These are phyloP conservation scores for Acanthacorydalis orientalis DNA, from an alignment of 2,888 invertebrate species.

Conservation along the genomic window DNA sequence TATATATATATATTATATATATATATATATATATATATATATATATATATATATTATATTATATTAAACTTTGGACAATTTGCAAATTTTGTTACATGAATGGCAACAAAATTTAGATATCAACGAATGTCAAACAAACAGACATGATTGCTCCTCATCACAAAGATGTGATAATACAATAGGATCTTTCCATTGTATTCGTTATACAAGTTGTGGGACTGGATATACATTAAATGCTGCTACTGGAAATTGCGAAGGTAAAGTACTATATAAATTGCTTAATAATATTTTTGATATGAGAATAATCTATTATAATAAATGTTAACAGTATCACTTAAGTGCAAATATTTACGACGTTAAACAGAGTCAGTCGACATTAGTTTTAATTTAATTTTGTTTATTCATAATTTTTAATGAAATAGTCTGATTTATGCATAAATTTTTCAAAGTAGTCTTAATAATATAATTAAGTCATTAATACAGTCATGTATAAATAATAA, in stretches of 20 bases:
- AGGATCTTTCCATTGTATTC: constrained; percentile 73
- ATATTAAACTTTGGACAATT: too few relatives aligned
- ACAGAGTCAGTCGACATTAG: too few relatives aligned
- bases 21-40: background rate
- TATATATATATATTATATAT: background rate
- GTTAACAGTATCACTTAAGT: too few relatives aligned
- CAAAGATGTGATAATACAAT: constrained; percentile 84
- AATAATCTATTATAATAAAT: too few relatives aligned
- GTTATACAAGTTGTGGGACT: constrained; percentile 82
- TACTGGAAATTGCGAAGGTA: constrained; percentile 75
- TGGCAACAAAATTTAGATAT: constrained; percentile 44
- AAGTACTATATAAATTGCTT: background rate
- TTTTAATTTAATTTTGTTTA: too few relatives aligned
- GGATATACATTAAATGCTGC: constrained; percentile 88
- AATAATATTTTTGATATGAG: background rate
- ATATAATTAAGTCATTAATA: too few relatives aligned
- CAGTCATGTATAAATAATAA: too few relatives aligned
- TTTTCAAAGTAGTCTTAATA: too few relatives aligned
- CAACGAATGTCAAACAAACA: constrained; percentile 66
- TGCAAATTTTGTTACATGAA: too few relatives aligned
- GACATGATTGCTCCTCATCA: constrained; percentile 52
- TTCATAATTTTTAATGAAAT: too few relatives aligned
- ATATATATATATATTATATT: constrained; percentile 1
- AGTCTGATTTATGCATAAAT: too few relatives aligned
- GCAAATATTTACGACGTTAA: too few relatives aligned